Evolutionary conservation across 2,888 invertebrate genomes (phyloP).

Genomic region (Mechanitis messenoides): DNA sequence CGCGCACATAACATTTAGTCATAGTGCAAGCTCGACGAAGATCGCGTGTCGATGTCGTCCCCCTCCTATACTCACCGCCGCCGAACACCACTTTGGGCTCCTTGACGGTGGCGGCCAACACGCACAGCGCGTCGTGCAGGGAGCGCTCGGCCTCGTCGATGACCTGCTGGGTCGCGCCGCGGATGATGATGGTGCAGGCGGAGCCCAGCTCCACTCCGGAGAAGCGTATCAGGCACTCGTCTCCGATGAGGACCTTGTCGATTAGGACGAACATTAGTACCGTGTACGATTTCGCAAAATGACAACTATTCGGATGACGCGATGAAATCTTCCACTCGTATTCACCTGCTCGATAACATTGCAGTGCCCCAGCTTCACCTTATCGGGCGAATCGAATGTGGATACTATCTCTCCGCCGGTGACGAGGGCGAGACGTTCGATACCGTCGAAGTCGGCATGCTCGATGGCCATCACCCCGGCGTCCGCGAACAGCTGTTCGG

Average conservation of each 20-base stretch:
- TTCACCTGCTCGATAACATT: constrained; percentile 93
- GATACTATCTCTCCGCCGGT: constrained; percentile 99
- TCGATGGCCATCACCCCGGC: constrained; percentile 99
- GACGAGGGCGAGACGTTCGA: constrained; percentile 96
- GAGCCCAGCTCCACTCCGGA: constrained; percentile 96
- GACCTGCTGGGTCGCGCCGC: constrained; percentile 97
- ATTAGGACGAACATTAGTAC: too few relatives aligned
- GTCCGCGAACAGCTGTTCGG: constrained; percentile 99
- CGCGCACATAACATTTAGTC: too few relatives aligned
- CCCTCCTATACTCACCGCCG: constrained; percentile 78
- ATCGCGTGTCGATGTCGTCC: too few relatives aligned
- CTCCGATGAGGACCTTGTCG: constrained; percentile 92
- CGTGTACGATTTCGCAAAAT: too few relatives aligned
- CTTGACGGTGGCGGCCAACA: constrained; percentile 94
- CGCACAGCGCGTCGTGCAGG: constrained; percentile 98
- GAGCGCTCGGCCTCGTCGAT: constrained; percentile 99
- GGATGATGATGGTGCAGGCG: constrained; percentile 97
- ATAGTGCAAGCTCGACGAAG: too few relatives aligned
- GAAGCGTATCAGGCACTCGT: constrained; percentile 95
- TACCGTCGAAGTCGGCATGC: constrained; percentile 99
- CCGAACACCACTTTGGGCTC: constrained; percentile 95
- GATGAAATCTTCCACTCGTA: too few relatives aligned
- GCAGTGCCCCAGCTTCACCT: constrained; percentile 95
- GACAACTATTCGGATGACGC: too few relatives aligned
- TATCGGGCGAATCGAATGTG: constrained; percentile 95